These are phyloP conservation scores for Notoglanidium macrostoma DNA, from an alignment of 2,797 vertebrate species.

Conservation along the genomic window DNA sequence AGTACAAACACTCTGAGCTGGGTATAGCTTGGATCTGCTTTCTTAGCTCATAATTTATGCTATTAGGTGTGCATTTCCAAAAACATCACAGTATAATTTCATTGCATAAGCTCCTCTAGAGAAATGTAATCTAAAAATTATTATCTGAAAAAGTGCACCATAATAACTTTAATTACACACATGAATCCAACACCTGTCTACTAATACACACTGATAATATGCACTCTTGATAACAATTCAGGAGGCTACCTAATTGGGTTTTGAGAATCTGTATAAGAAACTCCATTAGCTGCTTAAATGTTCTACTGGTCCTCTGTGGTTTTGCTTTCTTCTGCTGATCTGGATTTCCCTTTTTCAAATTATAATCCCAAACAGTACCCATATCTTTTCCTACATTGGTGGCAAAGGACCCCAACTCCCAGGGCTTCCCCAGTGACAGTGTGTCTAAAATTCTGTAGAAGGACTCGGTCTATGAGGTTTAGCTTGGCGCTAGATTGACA, in stretches of 20 bases:
- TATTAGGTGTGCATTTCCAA: neutral
- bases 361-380: constrained; percentile 27
- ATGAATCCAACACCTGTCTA: neutral
- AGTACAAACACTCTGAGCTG: neutral
- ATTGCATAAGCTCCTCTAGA: no score
- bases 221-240: neutral
- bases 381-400: neutral
- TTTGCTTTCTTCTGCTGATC: neutral
- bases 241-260: neutral
- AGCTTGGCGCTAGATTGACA: constrained; percentile 39
- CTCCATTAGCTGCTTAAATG: neutral
- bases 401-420: neutral
- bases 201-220: neutral
- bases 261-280: neutral
- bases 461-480: constrained; percentile 35
- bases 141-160: neutral
- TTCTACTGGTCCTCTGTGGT: neutral
- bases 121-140: neutral
- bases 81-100: neutral
- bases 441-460: constrained; percentile 26
- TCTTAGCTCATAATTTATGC: neutral
- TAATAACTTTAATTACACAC: neutral
- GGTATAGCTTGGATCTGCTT: neutral
- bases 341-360: neutral
- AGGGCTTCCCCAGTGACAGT: constrained; percentile 5